Conservation (phyloP, 1,140 invertebrate genomes). For the Melitaea cinxia region DNA sequence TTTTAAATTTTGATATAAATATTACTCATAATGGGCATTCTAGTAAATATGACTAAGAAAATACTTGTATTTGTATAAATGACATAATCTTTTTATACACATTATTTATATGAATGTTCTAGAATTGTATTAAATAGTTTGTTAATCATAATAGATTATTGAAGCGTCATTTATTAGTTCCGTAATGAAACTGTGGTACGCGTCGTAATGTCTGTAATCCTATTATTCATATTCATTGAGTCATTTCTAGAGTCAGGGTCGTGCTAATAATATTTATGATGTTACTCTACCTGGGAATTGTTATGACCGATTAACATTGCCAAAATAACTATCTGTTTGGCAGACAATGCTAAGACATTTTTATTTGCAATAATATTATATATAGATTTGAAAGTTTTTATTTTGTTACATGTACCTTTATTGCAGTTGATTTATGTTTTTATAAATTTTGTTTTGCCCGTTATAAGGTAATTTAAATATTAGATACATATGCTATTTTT, state of each 20-base stretch:
- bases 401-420: too few species aligned
- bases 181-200: neutral
- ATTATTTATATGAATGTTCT: too few species aligned
- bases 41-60: too few species aligned
- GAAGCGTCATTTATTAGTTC: neutral
- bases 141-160: neutral
- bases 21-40: too few species aligned
- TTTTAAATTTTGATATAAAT: too few species aligned
- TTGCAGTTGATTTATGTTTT: too few species aligned
- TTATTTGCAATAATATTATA: neutral
- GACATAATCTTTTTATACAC: too few species aligned
- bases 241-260: neutral
- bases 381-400: neutral
- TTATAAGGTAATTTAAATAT: too few species aligned
- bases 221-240: constrained; percentile 3
- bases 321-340: constrained; percentile 2
- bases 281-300: neutral
- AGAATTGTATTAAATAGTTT: neutral
- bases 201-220: neutral
- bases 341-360: neutral
- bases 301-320: constrained; percentile 11
- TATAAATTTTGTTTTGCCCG: too few species aligned
- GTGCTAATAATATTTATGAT: neutral
- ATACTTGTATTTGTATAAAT: too few species aligned
- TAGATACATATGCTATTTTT: too few species aligned